Evolutionary conservation across 2,797 vertebrate species (phyloP).

Genomic region (Microctenopoma stevenorrisi): DNA sequence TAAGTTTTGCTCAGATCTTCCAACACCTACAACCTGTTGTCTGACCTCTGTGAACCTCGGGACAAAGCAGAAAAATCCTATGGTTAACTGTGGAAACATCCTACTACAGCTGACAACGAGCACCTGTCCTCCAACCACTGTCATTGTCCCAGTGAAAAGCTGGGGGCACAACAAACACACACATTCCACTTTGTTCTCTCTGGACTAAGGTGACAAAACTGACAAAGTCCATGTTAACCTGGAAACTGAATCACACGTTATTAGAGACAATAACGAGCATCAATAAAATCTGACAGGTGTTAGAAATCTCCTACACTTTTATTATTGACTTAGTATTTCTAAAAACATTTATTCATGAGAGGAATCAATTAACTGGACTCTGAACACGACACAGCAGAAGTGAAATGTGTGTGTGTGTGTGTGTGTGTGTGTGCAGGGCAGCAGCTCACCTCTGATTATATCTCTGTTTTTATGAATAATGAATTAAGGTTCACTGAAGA

Average conservation of each 20-base stretch:
- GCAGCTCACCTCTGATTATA: not conserved
- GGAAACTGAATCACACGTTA: not conserved
- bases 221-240: not conserved
- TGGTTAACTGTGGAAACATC: conserved; percentile 46
- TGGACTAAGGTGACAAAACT: not conserved
- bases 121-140: conserved; percentile 16
- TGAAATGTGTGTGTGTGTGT: not conserved
- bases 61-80: conserved; percentile 40
- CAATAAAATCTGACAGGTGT: not conserved
- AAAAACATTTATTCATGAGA: not conserved
- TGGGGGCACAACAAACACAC: conserved; percentile 4
- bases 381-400: not conserved
- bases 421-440: no score
- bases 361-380: not conserved
- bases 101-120: conserved; percentile 39
- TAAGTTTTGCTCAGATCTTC: not conserved
- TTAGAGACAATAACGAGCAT: no score
- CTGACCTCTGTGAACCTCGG: conserved; percentile 26
- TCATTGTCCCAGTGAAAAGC: no score
- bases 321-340: not conserved
- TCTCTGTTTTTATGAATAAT: no score
- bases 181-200: not conserved
- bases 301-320: no score
- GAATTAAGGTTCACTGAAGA: no score
- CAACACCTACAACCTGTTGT: conserved; percentile 9